Conservation (phyloP, 2,888 invertebrate species). For the Epistrophe eligans region DNA sequence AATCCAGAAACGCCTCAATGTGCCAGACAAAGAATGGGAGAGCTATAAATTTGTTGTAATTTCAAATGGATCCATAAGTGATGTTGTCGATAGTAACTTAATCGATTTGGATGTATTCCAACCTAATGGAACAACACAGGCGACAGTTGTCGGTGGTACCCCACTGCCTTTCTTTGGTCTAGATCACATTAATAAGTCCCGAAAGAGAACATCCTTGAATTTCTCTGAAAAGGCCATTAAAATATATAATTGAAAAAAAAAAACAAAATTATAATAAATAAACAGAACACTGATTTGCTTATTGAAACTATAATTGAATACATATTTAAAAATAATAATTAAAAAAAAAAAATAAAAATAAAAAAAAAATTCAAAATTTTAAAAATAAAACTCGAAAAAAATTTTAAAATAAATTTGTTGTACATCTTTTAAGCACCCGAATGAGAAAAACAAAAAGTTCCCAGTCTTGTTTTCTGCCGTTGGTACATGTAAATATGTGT, state of each 20-base stretch:
- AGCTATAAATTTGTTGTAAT: constrained; percentile 98
- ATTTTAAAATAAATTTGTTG: constrained; percentile 48
- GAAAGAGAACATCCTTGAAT: constrained; percentile 97
- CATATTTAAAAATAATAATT: constrained; percentile 30
- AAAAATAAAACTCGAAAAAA: constrained; percentile 30
- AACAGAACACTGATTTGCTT: constrained; percentile 53
- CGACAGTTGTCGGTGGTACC: constrained; percentile 84
- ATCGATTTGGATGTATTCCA: constrained; percentile 82
- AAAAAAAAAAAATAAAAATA: constrained; percentile 13
- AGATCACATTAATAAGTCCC: constrained; percentile 99
- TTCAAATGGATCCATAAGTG: constrained; percentile 92
- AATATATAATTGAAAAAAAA: constrained; percentile 94
- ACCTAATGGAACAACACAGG: constrained; percentile 61
- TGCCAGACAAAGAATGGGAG: constrained; percentile 98
- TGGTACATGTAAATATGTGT: constrained; percentile 75
- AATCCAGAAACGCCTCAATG: constrained; percentile 95
- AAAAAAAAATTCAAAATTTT: constrained; percentile 44
- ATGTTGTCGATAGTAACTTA: constrained; percentile 88
- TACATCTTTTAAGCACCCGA: constrained; percentile 56
- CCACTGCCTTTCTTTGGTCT: constrained; percentile 96
- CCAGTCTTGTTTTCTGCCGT: constrained; percentile 64
- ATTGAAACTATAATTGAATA: constrained; percentile 51
- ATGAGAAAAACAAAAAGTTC: constrained; percentile 56
- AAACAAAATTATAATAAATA: constrained; percentile 16
- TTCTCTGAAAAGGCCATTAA: constrained; percentile 99